A percentile compares a stretch with the other conserved stretches of the same genome.
Evolutionary conservation across 2,797 vertebrate genomes (phyloP).

Genomic region (Microctenopoma stevenorrisi): DNA sequence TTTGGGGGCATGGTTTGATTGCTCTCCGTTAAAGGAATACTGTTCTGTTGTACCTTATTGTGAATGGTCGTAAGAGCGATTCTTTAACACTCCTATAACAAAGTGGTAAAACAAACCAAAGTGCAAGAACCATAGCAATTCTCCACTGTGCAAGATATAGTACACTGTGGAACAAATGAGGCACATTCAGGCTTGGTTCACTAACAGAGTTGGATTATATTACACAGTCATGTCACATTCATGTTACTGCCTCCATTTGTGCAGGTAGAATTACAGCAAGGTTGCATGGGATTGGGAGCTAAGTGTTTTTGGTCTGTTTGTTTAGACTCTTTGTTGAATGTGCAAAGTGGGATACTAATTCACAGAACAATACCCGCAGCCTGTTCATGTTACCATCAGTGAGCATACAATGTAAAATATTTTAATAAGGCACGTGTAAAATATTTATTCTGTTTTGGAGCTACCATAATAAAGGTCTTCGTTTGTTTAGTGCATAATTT

Average conservation of each 20-base stretch:
- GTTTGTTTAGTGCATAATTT: conserved; percentile 1
- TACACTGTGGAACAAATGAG: background rate
- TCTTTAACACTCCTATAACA: background rate
- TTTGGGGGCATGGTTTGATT: background rate
- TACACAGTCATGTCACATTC: background rate
- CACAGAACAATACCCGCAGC: background rate
- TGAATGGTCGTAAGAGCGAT: background rate
- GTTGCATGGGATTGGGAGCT: background rate
- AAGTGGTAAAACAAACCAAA: conserved; percentile 1
- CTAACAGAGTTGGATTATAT: background rate
- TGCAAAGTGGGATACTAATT: background rate
- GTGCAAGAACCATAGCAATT: background rate
- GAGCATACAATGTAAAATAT: background rate
- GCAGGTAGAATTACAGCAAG: background rate
- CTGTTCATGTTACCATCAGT: background rate
- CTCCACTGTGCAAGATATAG: background rate
- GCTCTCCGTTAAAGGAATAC: conserved; percentile 4
- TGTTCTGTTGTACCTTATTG: background rate
- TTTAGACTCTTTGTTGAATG: background rate
- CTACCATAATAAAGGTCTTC: background rate
- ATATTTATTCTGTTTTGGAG: background rate
- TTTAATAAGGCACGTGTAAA: conserved; percentile 1
- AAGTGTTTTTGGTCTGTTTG: background rate
- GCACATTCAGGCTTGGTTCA: background rate
- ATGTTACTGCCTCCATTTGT: background rate